Evolutionary conservation across 2,113 vertebrate genomes (phyloP), one percentile per base, ranked within the genome.

Genomic region (Cranoglanis bouderius): DNA sequence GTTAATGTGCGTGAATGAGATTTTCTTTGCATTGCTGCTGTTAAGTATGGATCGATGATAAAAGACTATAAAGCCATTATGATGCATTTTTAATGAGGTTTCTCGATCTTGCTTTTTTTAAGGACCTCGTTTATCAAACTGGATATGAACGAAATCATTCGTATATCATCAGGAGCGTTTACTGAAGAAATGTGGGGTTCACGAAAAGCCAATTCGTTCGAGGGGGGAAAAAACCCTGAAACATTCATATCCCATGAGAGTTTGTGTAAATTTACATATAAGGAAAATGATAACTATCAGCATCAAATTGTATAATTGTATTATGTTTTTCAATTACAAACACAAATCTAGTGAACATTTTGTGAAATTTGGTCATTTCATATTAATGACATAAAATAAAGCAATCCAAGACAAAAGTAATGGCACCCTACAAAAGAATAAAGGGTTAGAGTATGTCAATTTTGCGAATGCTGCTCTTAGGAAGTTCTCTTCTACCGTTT

Each of bases 31-130:
- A 29, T 83, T 61, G 12, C 81, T 61, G 26, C 49, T 81, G 55
- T 81, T 40, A 61, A 61, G 32, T 26, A 38, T 5, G 24, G 35
- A 82, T 82, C 32, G 3, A 83, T 43, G 35, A 83, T 43, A 83
- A 83, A 57, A 61, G 12, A 83, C 53, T 43, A 6, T 40, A 13
- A 83, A 61, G 53, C 6, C 55, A 61, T 83, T 14, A 61, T 14
- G 21, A 83, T 83, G 21, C 81, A 83, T 83, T 83, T 83, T 83
- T 83, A 43, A 83, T 83, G 13, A 83, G 55, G 13, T 61, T 40
- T 26, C 14, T 61, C 26, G 29, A 82, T 82, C 81, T n/a, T 40
- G 51, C 81, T 40, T 40, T 59, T 19, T 53, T 80, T 14, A 53
- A 32, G 46, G 13, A 4, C n/a, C 51, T 38, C 32, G 18, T 38